Evolutionary conservation across 2,113 vertebrate genomes (phyloP).

Genomic region (Phrynosoma blainvillii): DNA sequence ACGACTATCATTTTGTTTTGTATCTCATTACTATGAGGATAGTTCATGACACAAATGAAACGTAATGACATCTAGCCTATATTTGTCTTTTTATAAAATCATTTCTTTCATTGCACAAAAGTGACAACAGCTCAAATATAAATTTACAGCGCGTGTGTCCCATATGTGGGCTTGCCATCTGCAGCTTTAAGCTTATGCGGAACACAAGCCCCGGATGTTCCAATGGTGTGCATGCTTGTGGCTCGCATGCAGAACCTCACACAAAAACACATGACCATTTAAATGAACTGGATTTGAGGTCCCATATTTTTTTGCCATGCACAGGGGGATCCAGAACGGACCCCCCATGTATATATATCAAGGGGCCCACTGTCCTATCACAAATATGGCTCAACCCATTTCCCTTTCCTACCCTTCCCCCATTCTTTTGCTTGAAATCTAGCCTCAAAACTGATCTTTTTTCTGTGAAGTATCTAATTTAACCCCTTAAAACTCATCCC

Average conservation of each 20-base stretch:
- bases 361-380: too few species aligned
- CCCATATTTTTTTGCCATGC: too few species aligned
- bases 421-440: neutral
- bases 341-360: too few species aligned
- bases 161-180: too few species aligned
- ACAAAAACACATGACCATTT: too few species aligned
- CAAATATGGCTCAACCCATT: neutral
- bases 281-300: too few species aligned
- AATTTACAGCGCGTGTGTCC: neutral
- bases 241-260: too few species aligned
- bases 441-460: neutral
- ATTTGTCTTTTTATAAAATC: neutral
- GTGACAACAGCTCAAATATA: neutral
- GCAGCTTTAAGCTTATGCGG: too few species aligned
- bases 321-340: too few species aligned
- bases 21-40: neutral
- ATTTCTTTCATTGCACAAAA: neutral
- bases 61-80: neutral
- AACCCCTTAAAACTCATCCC: too few species aligned
- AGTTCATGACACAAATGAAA: neutral
- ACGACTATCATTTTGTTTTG: conserved; percentile 9
- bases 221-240: too few species aligned
- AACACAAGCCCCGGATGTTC: too few species aligned
- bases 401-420: neutral
- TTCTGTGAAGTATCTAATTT: neutral